Conservation (phyloP, 2,113 vertebrate species). For the Pachycephala philippinensis region DNA sequence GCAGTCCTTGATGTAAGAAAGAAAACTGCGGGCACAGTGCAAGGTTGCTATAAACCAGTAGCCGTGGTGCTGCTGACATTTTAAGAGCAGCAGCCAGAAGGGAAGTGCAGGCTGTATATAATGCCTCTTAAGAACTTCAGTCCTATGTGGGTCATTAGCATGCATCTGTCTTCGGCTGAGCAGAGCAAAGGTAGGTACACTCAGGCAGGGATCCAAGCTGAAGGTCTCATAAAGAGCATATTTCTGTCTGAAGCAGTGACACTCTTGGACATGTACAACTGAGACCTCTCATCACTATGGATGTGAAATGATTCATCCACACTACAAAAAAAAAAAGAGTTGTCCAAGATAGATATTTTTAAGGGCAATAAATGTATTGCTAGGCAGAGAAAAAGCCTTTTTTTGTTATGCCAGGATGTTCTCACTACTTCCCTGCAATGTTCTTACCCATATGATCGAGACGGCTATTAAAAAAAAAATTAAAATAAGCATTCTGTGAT, state of each 20-base stretch:
- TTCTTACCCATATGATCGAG: background rate
- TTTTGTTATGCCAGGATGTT: background rate
- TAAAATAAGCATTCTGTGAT: background rate
- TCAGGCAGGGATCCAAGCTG: background rate
- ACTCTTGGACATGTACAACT: background rate
- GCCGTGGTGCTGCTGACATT: background rate
- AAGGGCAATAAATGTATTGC: background rate
- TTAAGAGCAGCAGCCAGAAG: background rate
- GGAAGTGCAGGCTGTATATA: background rate
- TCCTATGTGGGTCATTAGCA: background rate
- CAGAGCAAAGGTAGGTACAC: background rate
- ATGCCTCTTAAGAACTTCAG: background rate
- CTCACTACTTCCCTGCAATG: background rate
- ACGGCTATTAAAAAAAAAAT: background rate
- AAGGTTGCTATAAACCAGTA: background rate
- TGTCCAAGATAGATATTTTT: background rate
- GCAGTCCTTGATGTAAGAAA: background rate
- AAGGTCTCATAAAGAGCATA: background rate
- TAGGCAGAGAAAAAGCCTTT: background rate
- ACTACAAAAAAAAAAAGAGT: background rate
- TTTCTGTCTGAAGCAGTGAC: background rate
- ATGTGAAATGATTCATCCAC: background rate
- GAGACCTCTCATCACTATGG: background rate
- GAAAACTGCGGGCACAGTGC: background rate
- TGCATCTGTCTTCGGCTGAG: background rate